Evolutionary conservation across 2,888 invertebrate genomes (phyloP).

Genomic region (Entomobrya multifasciata): DNA sequence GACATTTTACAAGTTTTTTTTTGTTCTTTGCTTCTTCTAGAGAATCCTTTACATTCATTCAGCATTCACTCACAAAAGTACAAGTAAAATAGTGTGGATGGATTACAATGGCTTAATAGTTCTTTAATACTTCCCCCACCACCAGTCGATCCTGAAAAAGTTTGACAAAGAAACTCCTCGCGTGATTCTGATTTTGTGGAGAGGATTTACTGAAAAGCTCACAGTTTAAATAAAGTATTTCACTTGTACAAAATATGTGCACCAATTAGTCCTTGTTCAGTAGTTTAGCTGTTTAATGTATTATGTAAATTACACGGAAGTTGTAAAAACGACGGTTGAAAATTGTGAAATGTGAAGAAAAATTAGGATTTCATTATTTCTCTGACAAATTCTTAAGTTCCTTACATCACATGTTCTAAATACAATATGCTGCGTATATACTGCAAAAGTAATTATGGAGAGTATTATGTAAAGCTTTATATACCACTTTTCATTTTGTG

Average conservation of each 20-base stretch:
- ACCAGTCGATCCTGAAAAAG: constrained; percentile 32
- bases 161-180: constrained; percentile 28
- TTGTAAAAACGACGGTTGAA: constrained; percentile 41
- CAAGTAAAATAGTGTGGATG: constrained; percentile 27
- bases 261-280: constrained; percentile 36
- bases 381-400: neutral
- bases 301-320: constrained; percentile 47
- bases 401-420: too few relatives aligned
- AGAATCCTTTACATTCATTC: constrained; percentile 6
- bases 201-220: neutral
- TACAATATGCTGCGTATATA: neutral
- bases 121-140: constrained; percentile 31
- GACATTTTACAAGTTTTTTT: constrained; percentile 34
- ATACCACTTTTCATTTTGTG: neutral
- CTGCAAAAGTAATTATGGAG: neutral
- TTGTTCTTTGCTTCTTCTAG: neutral
- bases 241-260: constrained; percentile 22
- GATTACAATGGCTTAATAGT: constrained; percentile 55
- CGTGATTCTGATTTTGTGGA: too few relatives aligned
- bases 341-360: constrained; percentile 33
- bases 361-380: constrained; percentile 32
- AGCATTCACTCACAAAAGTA: neutral
- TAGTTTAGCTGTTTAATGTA: neutral
- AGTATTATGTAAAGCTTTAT: neutral
- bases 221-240: neutral